These are phyloP conservation scores for Cephus pulcher DNA, from an alignment of 2,888 invertebrate genomes.

Conservation along the genomic window DNA sequence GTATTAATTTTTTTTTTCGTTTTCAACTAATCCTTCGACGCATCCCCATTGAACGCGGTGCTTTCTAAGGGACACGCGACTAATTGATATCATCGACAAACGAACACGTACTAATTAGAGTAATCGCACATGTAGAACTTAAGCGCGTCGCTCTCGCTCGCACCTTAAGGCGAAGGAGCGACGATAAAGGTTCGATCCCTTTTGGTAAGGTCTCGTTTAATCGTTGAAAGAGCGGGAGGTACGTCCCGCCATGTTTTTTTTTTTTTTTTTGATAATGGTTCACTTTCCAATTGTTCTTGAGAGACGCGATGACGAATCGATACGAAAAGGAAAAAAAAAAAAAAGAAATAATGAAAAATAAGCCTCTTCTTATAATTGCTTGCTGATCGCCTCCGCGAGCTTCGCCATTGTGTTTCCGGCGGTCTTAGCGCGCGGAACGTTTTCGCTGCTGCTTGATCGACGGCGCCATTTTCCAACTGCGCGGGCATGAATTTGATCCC, in stretches of 20 bases:
- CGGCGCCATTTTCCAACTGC: slow-evolving; percentile 23
- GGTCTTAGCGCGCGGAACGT: slow-evolving; percentile 55
- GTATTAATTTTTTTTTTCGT: not conserved
- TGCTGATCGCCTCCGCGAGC: slow-evolving; percentile 54
- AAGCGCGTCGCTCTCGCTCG: not conserved
- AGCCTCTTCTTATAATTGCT: slow-evolving; percentile 57
- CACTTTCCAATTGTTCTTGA: slow-evolving; percentile 13
- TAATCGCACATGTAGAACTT: not conserved
- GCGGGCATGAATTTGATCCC: not conserved
- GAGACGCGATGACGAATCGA: slow-evolving; percentile 20
- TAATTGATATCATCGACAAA: not conserved
- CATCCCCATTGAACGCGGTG: not conserved
- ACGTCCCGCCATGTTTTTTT: slow-evolving; percentile 38
- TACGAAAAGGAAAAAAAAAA: slow-evolving; percentile 21
- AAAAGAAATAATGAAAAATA: slow-evolving; percentile 22
- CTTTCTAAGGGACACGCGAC: not conserved
- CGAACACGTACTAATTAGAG: not conserved
- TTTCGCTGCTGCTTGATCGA: slow-evolving; percentile 52
- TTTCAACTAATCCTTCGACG: not conserved
- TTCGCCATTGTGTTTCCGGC: slow-evolving; percentile 19
- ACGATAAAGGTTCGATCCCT: not conserved
- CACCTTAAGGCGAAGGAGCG: not conserved
- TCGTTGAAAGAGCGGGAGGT: slow-evolving; percentile 39
- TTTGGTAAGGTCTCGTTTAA: not conserved
- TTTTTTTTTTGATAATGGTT: slow-evolving; percentile 1